Conservation (phyloP, 2,888 invertebrate genomes). For the Ryuthela nishihirai region DNA sequence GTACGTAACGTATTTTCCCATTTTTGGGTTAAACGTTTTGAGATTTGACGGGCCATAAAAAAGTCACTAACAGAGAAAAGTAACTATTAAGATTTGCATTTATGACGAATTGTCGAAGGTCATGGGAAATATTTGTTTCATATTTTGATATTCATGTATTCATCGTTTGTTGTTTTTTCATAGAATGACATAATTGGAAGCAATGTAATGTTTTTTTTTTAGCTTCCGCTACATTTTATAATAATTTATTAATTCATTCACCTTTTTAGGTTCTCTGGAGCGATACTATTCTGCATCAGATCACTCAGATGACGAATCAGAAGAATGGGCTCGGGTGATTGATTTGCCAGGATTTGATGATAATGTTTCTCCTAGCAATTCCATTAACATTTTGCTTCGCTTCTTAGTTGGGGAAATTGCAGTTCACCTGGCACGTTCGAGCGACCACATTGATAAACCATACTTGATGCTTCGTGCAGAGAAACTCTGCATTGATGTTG, state of each 20-base stretch:
- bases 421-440: slow-evolving; percentile 62
- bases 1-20: no score
- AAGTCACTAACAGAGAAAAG: no score
- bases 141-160: no score
- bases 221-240: background rate
- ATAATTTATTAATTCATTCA: background rate
- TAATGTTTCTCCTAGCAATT: slow-evolving; percentile 73
- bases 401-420: slow-evolving; percentile 69
- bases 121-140: no score
- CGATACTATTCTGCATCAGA: slow-evolving; percentile 33
- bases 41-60: no score
- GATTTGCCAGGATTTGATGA: slow-evolving; percentile 79
- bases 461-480: slow-evolving; percentile 69
- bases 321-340: slow-evolving; percentile 69
- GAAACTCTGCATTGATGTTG: slow-evolving; percentile 65
- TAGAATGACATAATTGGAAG: no score
- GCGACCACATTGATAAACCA: slow-evolving; percentile 64
- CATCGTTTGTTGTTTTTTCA: no score
- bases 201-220: background rate
- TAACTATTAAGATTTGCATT: no score
- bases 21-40: no score
- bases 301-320: slow-evolving; percentile 65
- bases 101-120: no score
- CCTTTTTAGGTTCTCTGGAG: slow-evolving; percentile 19
- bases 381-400: slow-evolving; percentile 65